Conservation (phyloP, 2,797 vertebrate species). For the Mormyrops attenuatus region DNA sequence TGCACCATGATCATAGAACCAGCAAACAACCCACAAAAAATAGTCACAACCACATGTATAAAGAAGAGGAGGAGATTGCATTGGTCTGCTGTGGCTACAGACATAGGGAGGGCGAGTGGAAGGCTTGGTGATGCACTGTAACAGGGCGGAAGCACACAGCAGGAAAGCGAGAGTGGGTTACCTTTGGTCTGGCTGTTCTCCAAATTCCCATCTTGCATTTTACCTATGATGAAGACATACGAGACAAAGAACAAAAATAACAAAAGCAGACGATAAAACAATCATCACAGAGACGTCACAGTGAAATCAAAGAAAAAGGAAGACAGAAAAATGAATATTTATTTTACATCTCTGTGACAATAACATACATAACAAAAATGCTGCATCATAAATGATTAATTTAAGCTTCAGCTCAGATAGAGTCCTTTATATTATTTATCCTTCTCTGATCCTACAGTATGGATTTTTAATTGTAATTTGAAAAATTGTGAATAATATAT, state of each 20-base stretch:
- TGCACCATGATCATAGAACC: neutral
- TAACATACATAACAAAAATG: slow-evolving; percentile 54
- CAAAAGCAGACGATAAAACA: slow-evolving; percentile 71
- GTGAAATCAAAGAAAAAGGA: slow-evolving; percentile 59
- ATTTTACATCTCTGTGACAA: slow-evolving; percentile 59
- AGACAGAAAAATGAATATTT: slow-evolving; percentile 72
- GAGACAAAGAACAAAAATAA: slow-evolving; percentile 87
- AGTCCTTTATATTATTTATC: neutral
- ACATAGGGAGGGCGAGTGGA: neutral
- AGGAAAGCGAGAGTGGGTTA: slow-evolving; percentile 77
- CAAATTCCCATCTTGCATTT: slow-evolving; percentile 99
- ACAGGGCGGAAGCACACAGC: slow-evolving; percentile 35
- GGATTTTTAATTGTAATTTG: neutral
- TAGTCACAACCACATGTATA: neutral
- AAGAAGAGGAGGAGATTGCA: neutral
- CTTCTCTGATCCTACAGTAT: slow-evolving; percentile 8
- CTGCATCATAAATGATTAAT: slow-evolving; percentile 37
- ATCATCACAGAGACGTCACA: slow-evolving; percentile 73
- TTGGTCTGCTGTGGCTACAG: neutral
- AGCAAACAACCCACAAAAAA: neutral
- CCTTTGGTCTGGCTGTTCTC: slow-evolving; percentile 99
- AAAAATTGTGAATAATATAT: slow-evolving; percentile 8
- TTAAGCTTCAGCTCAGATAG: neutral
- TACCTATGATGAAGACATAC: slow-evolving; percentile 97
- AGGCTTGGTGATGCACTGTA: slow-evolving; percentile 18